Percentiles rank a stretch among this genome's conserved stretches.
phyloP scores from a whole-genome alignment of 1,140 invertebrate species.

The Cepaea nemoralis region DNA sequence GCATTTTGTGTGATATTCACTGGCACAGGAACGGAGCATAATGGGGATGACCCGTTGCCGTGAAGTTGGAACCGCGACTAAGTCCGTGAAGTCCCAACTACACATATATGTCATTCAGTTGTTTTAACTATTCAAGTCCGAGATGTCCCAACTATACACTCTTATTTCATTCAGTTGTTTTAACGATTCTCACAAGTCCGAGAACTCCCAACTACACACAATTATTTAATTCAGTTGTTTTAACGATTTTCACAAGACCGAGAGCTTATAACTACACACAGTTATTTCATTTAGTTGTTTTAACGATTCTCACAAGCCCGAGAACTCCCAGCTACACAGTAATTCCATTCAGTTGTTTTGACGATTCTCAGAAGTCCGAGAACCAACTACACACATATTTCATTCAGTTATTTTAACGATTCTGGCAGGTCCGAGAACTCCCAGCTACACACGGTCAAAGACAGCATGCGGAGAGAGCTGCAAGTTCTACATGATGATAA shows the following conservation, averaged over 20 bases:
- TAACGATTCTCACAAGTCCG: too few species aligned
- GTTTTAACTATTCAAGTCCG: neutral
- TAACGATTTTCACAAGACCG: neutral
- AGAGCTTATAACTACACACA: neutral
- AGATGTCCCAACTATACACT: neutral
- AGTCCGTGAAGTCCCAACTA: neutral
- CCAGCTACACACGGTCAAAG: constrained; percentile 84
- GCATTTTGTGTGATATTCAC: too few species aligned
- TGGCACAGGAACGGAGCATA: too few species aligned
- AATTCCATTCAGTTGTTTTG: neutral
- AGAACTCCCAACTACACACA: too few species aligned
- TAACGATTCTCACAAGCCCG: neutral
- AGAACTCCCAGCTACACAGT: neutral
- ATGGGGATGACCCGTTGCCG: too few species aligned
- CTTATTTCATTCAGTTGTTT: too few species aligned
- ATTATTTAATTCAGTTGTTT: neutral
- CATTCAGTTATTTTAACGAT: neutral
- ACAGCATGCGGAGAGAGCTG: constrained; percentile 87
- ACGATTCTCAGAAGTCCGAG: constrained; percentile 13
- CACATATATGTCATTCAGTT: neutral
- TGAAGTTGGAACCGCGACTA: too few species aligned
- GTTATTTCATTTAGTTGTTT: neutral
- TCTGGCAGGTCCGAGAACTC: constrained; percentile 81
- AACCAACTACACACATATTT: neutral
- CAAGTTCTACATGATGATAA: constrained; percentile 91